Base-by-base conservation (phyloP, 2,888 invertebrate genomes). In the Biston betularia region DNA sequence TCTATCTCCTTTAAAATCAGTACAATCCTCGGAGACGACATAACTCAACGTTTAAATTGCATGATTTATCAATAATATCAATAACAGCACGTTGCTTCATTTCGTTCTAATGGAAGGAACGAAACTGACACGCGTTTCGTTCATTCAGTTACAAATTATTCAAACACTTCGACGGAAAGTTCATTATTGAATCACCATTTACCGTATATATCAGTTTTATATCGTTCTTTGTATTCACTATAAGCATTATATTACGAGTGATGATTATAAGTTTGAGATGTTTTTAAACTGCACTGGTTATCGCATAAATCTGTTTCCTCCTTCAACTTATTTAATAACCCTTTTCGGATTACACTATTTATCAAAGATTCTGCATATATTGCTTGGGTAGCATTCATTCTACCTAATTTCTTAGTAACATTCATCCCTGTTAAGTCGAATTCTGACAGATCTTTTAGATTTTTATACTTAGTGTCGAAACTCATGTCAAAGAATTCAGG, bases 321-420 rank as follows among this genome's bases (percentile, higher is more conserved):
- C 12, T 55, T 75, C 50, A 78, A 50, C 65, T 72, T 74, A 8
- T 63, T 63, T 60, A 72, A 35, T 10, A 78, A 53, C 1, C 76
- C 76, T 57, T 64, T 71, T 33, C 71, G 65, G 44, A 77, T 63
- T 11, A 77, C 75, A 55, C 52, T 72, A 57, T 73, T 78, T 40
- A 78, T 77, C 5, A 78, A 65, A 15, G 68, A 74, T 53, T 76
- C 76, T 0, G 78, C 76, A 38, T 74, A 75, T n/a, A 78, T 66
- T 6, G 75, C 75, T 62, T 76, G 75, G 33, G 63, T 55, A 8
- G 65, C 45, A 34, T 74, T 65, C 76, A 78, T 76, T 71, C 72
- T 68, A 2, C 68, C 68, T n/a, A 78, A 63, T 60, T 78, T 76
- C 57, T 72, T 78, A 0, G 73, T 65, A 11, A 75, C 68, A 40